Evolutionary conservation across 2,113 vertebrate species (phyloP), one percentile per base, ranked within the genome.

Genomic region (Oophaga pumilio): DNA sequence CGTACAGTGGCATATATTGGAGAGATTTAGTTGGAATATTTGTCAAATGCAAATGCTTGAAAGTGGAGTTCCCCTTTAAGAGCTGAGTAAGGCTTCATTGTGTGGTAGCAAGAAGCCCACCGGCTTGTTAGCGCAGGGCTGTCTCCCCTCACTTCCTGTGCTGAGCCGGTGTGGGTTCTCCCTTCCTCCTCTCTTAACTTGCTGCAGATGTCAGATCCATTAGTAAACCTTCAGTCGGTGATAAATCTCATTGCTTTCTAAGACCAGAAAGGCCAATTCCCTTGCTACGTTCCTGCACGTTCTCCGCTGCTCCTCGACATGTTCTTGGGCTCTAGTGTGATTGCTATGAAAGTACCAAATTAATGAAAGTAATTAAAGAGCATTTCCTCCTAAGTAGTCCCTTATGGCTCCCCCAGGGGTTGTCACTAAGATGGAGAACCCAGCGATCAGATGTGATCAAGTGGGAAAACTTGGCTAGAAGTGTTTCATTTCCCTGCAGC

Each of bases 151-250:
- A 13, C 20, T 82, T 43, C 64, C 0, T 0, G 33, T 78, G 2
- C 88, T 80, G 60, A 83, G 85, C 84, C 71, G 52, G 89, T 82
- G 86, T 74, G 90, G 33, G 79, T 57, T 24, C n/a, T 57, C 50
- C n/a, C 76, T 90, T 91, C 89, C 84, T 82, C 83, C 89, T 88
- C 91, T 87, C 15, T 18, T 90, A 90, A 90, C 79, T 89, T 90
- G 50, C 89, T 89, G 53, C 92, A 91, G 84, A 89, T 92, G 91
- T 92, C 91, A 91, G 84, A 89, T 85, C 82, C 24, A 82, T 91
- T 91, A 89, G 87, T 89, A 82, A 88, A 88, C 87, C 79, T 89
- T 53, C 84, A 89, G 90, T 1, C 68, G 33, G 28, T 91, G 89
- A 87, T 87, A 89, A 89, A 91, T 89, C 62, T 90, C 88, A 87